Conservation (phyloP, 2,888 invertebrate species). For the Linhomoeus sp. region DNA sequence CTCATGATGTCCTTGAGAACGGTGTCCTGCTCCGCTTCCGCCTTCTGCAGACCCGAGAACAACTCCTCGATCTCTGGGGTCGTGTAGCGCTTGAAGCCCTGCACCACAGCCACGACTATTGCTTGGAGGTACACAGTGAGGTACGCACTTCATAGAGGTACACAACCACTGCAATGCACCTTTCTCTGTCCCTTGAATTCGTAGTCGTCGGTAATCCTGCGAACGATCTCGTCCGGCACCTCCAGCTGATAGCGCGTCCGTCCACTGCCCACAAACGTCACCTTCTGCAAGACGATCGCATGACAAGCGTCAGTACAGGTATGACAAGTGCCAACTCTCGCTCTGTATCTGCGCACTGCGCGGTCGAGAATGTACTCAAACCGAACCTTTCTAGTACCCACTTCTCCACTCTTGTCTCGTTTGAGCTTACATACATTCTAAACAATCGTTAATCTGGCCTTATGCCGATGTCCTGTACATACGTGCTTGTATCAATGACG, state of each 20-base stretch:
- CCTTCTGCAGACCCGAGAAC: slow-evolving; percentile 51
- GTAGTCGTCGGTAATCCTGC: slow-evolving; percentile 47
- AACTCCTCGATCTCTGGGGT: slow-evolving; percentile 55
- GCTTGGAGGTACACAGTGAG: neutral
- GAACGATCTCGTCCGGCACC: slow-evolving; percentile 52
- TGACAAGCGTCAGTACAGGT: slow-evolving; percentile 38
- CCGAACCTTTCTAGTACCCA: no score
- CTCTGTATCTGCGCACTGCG: no score
- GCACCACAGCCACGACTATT: neutral
- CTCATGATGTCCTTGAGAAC: slow-evolving; percentile 39
- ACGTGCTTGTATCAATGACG: neutral
- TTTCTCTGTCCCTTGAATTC: slow-evolving; percentile 64
- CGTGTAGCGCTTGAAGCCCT: slow-evolving; percentile 56
- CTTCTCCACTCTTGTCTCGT: no score
- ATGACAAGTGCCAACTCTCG: no score
- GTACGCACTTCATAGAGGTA: neutral
- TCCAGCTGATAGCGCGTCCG: slow-evolving; percentile 83
- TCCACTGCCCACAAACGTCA: slow-evolving; percentile 56
- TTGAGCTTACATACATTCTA: no score
- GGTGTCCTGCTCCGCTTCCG: slow-evolving; percentile 55
- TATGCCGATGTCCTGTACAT: no score
- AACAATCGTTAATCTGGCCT: no score
- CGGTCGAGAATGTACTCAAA: no score
- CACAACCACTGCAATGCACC: neutral
- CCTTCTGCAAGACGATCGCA: slow-evolving; percentile 39